These are phyloP conservation scores for Zhuqinia jingwanae DNA, from an alignment of 2,888 invertebrate species.

Conservation along the genomic window DNA sequence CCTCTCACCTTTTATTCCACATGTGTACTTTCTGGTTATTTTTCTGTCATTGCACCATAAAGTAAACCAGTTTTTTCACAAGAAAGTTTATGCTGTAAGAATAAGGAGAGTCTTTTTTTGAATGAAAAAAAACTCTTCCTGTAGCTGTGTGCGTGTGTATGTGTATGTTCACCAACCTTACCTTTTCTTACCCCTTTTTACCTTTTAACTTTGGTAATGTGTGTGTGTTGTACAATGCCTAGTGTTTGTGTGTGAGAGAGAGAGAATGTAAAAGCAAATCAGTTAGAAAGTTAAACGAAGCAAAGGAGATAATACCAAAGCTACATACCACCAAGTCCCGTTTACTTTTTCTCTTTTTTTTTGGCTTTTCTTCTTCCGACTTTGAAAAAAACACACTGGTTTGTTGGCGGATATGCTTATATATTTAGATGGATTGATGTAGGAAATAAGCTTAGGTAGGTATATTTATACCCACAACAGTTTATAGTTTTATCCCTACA, in stretches of 20 bases:
- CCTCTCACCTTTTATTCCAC: conserved; percentile 11
- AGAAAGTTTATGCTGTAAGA: background rate
- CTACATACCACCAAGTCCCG: conserved; percentile 26
- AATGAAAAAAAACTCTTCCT: too few species aligned
- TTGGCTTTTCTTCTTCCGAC: too few species aligned
- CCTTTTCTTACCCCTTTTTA: conserved; percentile 10
- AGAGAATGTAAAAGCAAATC: too few species aligned
- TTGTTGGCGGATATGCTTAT: too few species aligned
- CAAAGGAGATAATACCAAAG: conserved; percentile 56
- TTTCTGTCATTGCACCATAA: background rate
- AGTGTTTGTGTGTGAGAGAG: background rate
- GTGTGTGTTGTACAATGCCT: background rate
- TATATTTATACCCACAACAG: too few species aligned
- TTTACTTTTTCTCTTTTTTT: too few species aligned
- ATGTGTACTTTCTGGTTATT: background rate
- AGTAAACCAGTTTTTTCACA: conserved; percentile 14
- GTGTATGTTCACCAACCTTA: conserved; percentile 22
- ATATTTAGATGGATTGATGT: too few species aligned
- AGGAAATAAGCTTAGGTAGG: too few species aligned
- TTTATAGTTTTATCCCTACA: background rate
- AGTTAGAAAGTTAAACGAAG: conserved; percentile 62
- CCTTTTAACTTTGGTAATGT: conserved; percentile 27
- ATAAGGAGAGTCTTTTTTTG: conserved; percentile 7
- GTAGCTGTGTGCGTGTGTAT: too few species aligned
- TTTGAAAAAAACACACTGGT: too few species aligned